Conservation (phyloP, 2,888 invertebrate species). For the Orthonychiurus folsomi region DNA sequence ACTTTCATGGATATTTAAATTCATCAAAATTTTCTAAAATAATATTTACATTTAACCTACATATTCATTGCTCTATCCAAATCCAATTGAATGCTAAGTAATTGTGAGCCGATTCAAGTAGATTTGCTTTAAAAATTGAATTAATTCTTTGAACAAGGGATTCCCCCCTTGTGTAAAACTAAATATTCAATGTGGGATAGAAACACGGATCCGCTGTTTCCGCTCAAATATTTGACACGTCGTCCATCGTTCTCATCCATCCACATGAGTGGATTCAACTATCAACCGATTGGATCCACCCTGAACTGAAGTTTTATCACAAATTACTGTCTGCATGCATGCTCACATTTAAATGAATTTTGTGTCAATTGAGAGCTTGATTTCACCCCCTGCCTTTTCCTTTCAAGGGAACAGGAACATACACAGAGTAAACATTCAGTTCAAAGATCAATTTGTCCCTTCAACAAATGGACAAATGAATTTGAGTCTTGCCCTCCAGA, state of each 20-base stretch:
- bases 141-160: too few species aligned
- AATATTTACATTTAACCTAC: too few species aligned
- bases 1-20: background rate
- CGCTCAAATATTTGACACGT: background rate
- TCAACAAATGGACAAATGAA: background rate
- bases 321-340: background rate
- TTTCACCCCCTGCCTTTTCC: too few species aligned
- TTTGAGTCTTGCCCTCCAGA: background rate
- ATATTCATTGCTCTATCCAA: too few species aligned
- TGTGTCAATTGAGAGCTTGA: background rate
- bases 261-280: background rate
- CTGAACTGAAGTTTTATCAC: background rate
- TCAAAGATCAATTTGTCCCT: background rate
- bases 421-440: background rate
- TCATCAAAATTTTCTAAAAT: too few species aligned
- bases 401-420: background rate
- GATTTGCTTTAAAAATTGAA: too few species aligned
- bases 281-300: too few species aligned
- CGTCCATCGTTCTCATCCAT: background rate
- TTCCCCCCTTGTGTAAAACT: too few species aligned
- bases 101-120: too few species aligned
- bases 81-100: too few species aligned
- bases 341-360: background rate
- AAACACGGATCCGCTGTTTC: background rate
- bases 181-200: too few species aligned